A percentile compares a stretch with the other conserved stretches of the same genome.
Evolutionary conservation across 2,888 invertebrate genomes (phyloP).

Genomic region (Alsophila aescularia): DNA sequence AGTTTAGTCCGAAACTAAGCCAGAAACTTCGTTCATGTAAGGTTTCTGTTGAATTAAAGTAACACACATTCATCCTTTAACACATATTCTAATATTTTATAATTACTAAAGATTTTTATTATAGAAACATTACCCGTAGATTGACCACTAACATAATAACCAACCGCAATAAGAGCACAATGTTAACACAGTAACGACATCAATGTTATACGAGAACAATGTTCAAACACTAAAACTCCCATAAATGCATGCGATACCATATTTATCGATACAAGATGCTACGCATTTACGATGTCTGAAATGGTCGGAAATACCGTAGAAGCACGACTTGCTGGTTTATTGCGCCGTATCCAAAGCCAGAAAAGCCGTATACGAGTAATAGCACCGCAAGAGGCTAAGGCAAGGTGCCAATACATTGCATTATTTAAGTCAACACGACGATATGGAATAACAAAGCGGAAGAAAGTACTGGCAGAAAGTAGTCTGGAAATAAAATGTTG

Average conservation of each 20-base stretch:
- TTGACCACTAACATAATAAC: not conserved
- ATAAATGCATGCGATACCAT: slow-evolving; percentile 51
- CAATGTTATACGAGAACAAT: slow-evolving; percentile 1
- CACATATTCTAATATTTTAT: too few species aligned
- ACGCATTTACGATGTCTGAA: slow-evolving; percentile 67
- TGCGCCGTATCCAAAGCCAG: slow-evolving; percentile 65
- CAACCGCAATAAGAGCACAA: not conserved
- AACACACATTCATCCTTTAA: too few species aligned
- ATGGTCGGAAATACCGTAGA: slow-evolving; percentile 61
- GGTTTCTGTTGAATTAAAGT: too few species aligned
- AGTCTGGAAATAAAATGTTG: not conserved
- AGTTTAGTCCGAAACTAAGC: too few species aligned
- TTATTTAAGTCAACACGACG: slow-evolving; percentile 41
- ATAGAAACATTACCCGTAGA: too few species aligned
- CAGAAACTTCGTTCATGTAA: too few species aligned
- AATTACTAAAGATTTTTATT: too few species aligned
- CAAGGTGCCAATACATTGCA: slow-evolving; percentile 64
- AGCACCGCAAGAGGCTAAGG: slow-evolving; percentile 61
- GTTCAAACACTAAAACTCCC: slow-evolving; percentile 39
- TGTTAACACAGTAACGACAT: not conserved
- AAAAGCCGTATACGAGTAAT: slow-evolving; percentile 66
- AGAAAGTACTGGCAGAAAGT: not conserved
- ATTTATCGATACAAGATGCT: slow-evolving; percentile 64
- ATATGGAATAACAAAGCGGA: not conserved
- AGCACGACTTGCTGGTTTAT: slow-evolving; percentile 72